Evolutionary conservation across 2,113 vertebrate genomes (phyloP).

Genomic region (Cisticola juncidis): DNA sequence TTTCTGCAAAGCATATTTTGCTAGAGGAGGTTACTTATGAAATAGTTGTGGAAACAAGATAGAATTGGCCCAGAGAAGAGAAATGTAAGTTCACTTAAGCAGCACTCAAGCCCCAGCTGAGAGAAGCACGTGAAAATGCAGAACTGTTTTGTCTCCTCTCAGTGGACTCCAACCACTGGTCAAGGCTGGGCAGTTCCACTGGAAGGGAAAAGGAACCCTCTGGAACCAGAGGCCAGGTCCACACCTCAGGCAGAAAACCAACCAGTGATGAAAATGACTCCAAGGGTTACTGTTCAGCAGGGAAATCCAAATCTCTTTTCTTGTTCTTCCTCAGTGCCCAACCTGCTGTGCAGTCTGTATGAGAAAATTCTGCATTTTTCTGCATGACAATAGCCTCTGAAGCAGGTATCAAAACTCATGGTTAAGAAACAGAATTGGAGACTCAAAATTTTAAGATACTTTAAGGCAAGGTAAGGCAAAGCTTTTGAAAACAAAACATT

Average conservation of each 20-base stretch:
- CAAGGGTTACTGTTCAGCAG: neutral
- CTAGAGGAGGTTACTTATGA: constrained; percentile 12
- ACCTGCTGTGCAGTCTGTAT: rapidly evolving
- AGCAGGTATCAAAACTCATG: neutral
- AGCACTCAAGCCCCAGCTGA: neutral
- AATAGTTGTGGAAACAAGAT: neutral
- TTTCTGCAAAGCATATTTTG: constrained; percentile 10
- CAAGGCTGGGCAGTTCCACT: neutral
- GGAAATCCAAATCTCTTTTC: neutral
- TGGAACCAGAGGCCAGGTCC: neutral
- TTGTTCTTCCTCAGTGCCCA: neutral
- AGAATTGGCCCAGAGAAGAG: neutral
- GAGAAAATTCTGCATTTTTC: neutral
- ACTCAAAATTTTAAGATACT: neutral
- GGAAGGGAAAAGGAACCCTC: neutral
- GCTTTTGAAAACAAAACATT: neutral
- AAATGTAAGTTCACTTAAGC: neutral
- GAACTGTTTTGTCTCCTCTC: neutral
- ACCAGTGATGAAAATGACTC: neutral
- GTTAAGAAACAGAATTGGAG: neutral
- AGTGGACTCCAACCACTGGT: neutral
- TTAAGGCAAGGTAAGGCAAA: neutral
- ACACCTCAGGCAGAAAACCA: neutral
- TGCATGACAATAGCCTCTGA: neutral
- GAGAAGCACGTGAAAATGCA: neutral